phyloP scores from a whole-genome alignment of 2,797 vertebrate genomes.

The Cossypha polioptera region DNA sequence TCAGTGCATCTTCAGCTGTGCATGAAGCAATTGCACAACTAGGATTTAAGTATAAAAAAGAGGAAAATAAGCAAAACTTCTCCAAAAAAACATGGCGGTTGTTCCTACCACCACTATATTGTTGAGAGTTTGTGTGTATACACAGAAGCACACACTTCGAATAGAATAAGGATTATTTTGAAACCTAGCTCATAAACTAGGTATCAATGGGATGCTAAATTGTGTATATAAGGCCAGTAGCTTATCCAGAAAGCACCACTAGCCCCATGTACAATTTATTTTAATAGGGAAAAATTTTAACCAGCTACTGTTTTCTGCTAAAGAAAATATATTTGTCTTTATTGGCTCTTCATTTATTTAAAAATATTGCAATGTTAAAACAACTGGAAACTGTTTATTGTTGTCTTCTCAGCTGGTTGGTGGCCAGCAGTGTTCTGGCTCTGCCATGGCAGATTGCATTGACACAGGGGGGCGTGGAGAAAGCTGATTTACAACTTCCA shows the following conservation, averaged over 20 bases:
- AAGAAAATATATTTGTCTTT: neutral
- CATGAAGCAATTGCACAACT: neutral
- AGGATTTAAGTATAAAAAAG: conserved; percentile 1
- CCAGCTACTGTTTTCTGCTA: neutral
- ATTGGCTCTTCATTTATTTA: neutral
- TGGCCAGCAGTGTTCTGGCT: neutral
- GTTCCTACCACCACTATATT: neutral
- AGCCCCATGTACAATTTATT: neutral
- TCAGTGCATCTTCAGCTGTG: neutral
- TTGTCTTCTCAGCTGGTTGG: neutral
- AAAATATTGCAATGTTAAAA: neutral
- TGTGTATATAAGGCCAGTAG: neutral
- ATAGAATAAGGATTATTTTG: neutral
- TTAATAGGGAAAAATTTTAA: neutral
- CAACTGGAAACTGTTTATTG: neutral
- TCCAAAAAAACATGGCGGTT: neutral
- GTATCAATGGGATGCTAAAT: neutral
- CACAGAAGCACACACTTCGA: neutral
- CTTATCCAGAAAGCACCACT: neutral
- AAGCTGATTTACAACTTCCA: neutral
- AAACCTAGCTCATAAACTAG: neutral
- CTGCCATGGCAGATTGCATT: neutral
- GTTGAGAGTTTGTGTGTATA: neutral
- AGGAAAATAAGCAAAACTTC: conserved; percentile 7
- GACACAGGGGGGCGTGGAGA: neutral